Conservation (phyloP, 1,140 invertebrate genomes). For the Atta cephalotes region DNA sequence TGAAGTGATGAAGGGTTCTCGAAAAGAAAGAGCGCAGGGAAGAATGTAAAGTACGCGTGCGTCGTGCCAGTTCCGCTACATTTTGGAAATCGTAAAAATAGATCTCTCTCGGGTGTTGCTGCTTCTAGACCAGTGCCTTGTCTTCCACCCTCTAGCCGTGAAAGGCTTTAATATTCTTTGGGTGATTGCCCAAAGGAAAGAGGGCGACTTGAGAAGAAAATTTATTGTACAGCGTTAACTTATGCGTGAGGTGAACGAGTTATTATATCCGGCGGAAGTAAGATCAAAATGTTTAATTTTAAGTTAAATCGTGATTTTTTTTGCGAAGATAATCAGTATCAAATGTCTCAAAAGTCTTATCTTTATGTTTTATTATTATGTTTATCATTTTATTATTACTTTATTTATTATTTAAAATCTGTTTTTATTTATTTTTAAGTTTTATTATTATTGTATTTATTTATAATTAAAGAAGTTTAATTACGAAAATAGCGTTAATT, state of each 20-base stretch:
- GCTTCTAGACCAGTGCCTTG: background rate
- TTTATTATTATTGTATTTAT: background rate
- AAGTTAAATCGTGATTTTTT: background rate
- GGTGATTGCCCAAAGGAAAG: conserved; percentile 10
- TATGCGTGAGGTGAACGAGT: background rate
- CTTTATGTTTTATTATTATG: background rate
- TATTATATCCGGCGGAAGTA: conserved; percentile 33
- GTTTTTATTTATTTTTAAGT: no score
- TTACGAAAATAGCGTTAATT: background rate
- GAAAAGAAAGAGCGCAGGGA: background rate
- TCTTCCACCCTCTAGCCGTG: conserved; percentile 1
- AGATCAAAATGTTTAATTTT: conserved; percentile 11
- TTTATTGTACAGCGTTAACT: conserved; percentile 35
- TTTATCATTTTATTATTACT: background rate
- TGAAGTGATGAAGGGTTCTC: background rate
- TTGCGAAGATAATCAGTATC: background rate
- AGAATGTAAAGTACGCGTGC: conserved; percentile 17
- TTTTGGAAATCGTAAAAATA: conserved; percentile 62
- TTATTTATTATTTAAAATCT: background rate
- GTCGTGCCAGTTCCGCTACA: conserved; percentile 25
- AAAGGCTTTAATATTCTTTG: conserved; percentile 58
- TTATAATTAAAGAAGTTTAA: background rate
- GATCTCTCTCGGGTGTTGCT: conserved; percentile 27
- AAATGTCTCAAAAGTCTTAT: background rate
- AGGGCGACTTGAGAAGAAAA: conserved; percentile 11